Base-by-base conservation (phyloP, 2,113 vertebrate genomes). In the Chrysemys picta region DNA sequence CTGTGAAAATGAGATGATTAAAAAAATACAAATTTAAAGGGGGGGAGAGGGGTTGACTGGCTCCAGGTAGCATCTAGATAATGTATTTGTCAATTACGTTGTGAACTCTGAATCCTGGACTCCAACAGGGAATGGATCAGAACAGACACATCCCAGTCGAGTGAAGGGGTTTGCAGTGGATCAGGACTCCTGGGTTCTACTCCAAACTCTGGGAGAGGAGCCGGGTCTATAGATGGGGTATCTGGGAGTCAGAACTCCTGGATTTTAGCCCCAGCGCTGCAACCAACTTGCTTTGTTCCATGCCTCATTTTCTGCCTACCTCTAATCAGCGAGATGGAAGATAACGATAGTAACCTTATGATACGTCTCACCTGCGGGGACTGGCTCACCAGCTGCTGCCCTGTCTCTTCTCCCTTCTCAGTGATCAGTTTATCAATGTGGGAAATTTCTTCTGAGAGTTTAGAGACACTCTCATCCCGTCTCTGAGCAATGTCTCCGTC, bases 341-440 rank as follows among this genome's bases (percentile, higher is more conserved):
- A 22, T 75, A 75, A 27, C 8, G 75, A 47, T 27, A 47, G 38
- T 14, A 7, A 47, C 42, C 22, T 24, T 12, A 8, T 6, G 8
- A 25, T 7, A 2, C 9, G 1, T 4, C 84, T 49, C 76, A 95
- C 94, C 91, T 90, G 85, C 3, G 65, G 80, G 2, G 87, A 1
- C 8, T 85, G 89, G 76, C 91, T 78, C 9, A 78, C 57, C 1
- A 69, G 11, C 57, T 94, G 45, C 53, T 65, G 31, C 22, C 57
- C 42, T 0, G 29, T 25, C 6, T 94, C 93, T 24, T 38, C 87
- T 27, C 93, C 94, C n/a, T 94, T 85, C 49, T 92, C 72, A 0
- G 52, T 47, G 72, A 97, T 84, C n/a, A 97, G 91, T 47, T 94
- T 82, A 38, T 96, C 94, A 1, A 96, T 88, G 62, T 90, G 96